These are phyloP conservation scores for Nephrotoma appendiculata DNA, from an alignment of 2,888 invertebrate genomes.

Conservation along the genomic window DNA sequence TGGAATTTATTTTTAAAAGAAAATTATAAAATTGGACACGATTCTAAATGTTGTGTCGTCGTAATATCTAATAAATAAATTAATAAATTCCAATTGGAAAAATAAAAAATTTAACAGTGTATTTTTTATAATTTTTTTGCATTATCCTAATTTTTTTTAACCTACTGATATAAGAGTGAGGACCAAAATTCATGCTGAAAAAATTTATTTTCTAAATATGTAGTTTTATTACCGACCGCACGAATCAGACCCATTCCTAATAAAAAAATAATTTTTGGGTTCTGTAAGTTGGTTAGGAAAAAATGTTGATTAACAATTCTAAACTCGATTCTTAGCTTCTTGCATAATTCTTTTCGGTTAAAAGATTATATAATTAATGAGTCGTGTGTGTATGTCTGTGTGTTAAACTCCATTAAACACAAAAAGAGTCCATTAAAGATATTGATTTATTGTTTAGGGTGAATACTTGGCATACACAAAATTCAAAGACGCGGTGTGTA, in stretches of 20 bases:
- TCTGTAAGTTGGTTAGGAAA: background rate
- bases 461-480: background rate
- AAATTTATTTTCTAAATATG: background rate
- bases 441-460: background rate
- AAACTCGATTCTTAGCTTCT: background rate
- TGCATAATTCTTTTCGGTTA: background rate
- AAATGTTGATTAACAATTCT: background rate
- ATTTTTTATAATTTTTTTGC: too few species aligned
- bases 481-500: background rate
- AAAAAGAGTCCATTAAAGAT: background rate
- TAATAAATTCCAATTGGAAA: too few species aligned
- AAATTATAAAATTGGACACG: too few species aligned
- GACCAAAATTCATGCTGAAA: too few species aligned
- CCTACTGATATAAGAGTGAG: too few species aligned
- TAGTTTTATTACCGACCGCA: background rate
- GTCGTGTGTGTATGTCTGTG: background rate
- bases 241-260: background rate
- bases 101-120: too few species aligned
- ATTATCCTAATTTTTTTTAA: too few species aligned
- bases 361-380: background rate
- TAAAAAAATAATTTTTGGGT: background rate
- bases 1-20: too few species aligned
- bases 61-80: too few species aligned
- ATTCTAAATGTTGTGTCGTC: too few species aligned
- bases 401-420: background rate